phyloP scores from a whole-genome alignment of 2,113 vertebrate genomes.

The Lepisosteus osseus region DNA sequence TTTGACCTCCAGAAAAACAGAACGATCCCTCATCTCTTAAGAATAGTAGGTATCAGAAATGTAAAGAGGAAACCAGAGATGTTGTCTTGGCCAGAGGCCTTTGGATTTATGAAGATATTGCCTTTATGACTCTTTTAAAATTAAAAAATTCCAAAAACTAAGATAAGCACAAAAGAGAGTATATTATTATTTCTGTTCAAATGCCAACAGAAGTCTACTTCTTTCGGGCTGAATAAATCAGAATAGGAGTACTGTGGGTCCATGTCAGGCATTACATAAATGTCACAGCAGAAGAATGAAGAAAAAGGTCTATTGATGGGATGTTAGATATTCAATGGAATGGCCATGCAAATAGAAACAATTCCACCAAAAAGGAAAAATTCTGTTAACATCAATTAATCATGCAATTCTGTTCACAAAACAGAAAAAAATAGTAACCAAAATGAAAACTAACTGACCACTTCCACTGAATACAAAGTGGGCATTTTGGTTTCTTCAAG shows the following conservation, averaged over 20 bases:
- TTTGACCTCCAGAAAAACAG: background rate
- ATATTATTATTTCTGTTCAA: background rate
- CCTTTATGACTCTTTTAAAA: too few species aligned
- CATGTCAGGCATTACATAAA: slow-evolving; percentile 12
- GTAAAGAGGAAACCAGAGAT: background rate
- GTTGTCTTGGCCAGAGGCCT: background rate
- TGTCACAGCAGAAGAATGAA: slow-evolving; percentile 30
- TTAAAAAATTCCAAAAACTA: too few species aligned
- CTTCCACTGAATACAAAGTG: slow-evolving; percentile 70
- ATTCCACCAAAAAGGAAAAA: slow-evolving; percentile 46
- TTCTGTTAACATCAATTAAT: slow-evolving; percentile 50
- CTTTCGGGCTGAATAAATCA: background rate
- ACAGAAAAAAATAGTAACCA: slow-evolving; percentile 54
- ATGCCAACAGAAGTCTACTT: background rate
- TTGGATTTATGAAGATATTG: too few species aligned
- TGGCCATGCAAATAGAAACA: slow-evolving; percentile 73
- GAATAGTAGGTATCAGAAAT: background rate
- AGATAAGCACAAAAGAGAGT: too few species aligned
- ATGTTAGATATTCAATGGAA: slow-evolving; percentile 67
- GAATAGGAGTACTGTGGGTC: slow-evolving; percentile 3
- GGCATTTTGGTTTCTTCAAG: slow-evolving; percentile 74
- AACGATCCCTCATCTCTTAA: background rate
- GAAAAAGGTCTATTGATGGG: slow-evolving; percentile 54
- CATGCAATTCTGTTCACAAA: slow-evolving; percentile 67
- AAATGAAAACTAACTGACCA: slow-evolving; percentile 71